A percentile compares a stretch with the other conserved stretches of the same genome.
Conservation (phyloP, 2,888 invertebrate species). For the Perizoma flavofasciatum region DNA sequence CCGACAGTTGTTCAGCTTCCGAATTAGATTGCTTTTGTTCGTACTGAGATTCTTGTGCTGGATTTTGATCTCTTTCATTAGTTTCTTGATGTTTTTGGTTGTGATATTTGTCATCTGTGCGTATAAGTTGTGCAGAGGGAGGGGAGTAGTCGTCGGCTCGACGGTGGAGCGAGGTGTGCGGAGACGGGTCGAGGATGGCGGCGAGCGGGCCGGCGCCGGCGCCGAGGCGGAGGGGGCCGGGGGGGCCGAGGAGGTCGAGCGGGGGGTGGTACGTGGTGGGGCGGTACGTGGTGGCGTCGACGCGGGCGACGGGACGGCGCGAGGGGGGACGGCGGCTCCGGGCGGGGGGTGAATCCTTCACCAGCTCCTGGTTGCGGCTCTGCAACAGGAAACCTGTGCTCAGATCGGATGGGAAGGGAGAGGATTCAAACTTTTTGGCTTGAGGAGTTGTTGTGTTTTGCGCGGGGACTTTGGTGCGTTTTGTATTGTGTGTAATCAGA, state of each 20-base stretch:
- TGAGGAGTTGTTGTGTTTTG: background rate
- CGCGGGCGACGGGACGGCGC: conserved; percentile 6
- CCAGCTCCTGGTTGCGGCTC: conserved; percentile 78
- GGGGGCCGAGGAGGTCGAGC: conserved; percentile 62
- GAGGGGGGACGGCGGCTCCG: conserved; percentile 8
- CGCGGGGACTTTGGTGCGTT: background rate
- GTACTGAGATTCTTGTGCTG: conserved; percentile 11
- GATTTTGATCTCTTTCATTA: conserved; percentile 13
- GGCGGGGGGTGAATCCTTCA: conserved; percentile 38
- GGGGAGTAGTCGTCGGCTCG: conserved; percentile 62
- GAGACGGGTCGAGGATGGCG: conserved; percentile 47
- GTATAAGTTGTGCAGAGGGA: conserved; percentile 52
- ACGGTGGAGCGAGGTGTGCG: conserved; percentile 62
- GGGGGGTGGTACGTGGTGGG: conserved; percentile 49
- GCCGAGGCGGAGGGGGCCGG: conserved; percentile 67
- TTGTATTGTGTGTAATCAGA: too few relatives aligned
- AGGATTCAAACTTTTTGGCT: conserved; percentile 14
- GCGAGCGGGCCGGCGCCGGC: conserved; percentile 58
- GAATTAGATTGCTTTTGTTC: conserved; percentile 18
- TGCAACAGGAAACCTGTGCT: conserved; percentile 79
- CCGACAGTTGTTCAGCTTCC: conserved; percentile 35
- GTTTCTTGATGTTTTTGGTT: conserved; percentile 13
- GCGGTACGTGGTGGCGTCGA: conserved; percentile 29
- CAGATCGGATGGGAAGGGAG: conserved; percentile 48
- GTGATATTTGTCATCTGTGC: conserved; percentile 14